These are phyloP conservation scores for Penelope pileata DNA, from an alignment of 2,113 vertebrate species.

Conservation along the genomic window DNA sequence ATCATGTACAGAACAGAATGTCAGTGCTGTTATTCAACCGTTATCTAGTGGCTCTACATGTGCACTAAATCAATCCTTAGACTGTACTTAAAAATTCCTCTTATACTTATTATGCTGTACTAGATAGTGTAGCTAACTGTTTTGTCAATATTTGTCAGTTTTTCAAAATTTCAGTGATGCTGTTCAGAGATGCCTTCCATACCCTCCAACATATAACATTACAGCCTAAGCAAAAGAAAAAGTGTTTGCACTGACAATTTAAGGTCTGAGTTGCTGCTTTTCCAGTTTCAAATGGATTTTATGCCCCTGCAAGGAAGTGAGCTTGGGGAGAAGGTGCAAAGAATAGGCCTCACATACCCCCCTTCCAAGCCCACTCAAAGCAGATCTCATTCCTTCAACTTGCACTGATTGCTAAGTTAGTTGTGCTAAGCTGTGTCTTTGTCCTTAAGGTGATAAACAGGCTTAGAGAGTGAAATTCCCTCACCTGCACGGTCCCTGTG, in stretches of 20 bases:
- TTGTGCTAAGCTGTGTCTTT: not conserved
- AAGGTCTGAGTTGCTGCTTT: not conserved
- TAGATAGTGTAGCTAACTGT: not conserved
- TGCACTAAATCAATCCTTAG: not conserved
- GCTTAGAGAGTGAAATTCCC: not conserved
- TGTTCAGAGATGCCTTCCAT: not conserved
- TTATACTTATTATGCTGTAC: not conserved
- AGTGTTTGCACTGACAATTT: not conserved
- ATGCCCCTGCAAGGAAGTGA: not conserved
- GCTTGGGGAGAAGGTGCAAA: not conserved
- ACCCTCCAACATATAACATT: not conserved
- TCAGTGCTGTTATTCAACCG: not conserved
- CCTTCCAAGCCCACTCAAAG: fast-evolving
- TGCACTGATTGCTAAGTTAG: not conserved
- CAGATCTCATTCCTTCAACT: not conserved
- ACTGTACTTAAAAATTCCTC: not conserved
- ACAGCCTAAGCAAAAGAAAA: not conserved
- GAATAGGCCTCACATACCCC: not conserved
- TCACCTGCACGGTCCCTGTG: not conserved
- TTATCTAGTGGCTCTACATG: not conserved
- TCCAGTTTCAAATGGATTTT: not conserved
- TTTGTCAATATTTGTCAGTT: not conserved
- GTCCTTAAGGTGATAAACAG: not conserved
- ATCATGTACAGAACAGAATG: not conserved
- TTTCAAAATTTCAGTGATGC: not conserved